Percentiles rank a stretch among this genome's conserved stretches.
phyloP scores from a whole-genome alignment of 2,888 invertebrate genomes.

The Agelastica alni region DNA sequence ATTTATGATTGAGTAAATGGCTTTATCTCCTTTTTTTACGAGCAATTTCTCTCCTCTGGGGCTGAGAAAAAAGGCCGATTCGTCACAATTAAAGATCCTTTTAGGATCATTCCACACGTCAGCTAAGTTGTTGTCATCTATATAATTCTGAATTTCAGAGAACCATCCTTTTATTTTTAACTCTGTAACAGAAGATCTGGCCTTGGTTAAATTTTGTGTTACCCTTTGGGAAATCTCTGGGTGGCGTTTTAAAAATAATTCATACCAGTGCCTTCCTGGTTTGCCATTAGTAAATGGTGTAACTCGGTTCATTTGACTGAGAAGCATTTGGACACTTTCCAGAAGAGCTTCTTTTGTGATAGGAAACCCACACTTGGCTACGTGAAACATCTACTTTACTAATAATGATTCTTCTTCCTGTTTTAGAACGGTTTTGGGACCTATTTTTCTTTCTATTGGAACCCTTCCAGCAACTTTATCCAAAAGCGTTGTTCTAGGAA shows the following conservation, averaged over 20 bases:
- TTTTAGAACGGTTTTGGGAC: no score
- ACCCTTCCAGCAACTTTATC: background rate
- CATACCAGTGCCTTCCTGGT: no score
- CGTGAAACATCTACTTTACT: no score
- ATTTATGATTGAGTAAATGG: no score
- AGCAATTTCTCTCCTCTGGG: background rate
- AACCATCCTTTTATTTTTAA: slow-evolving; percentile 4
- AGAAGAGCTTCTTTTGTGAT: background rate
- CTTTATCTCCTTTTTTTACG: no score
- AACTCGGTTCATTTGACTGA: background rate
- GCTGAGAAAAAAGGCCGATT: no score
- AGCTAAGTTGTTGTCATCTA: background rate
- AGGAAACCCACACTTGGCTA: slow-evolving; percentile 3
- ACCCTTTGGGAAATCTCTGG: no score
- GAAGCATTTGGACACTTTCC: slow-evolving; percentile 7
- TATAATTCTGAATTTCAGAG: slow-evolving; percentile 6
- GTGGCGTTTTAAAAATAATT: no score
- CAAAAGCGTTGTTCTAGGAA: background rate
- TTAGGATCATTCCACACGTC: slow-evolving; percentile 5
- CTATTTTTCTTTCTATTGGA: background rate
- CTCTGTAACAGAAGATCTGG: no score
- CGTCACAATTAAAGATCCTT: background rate
- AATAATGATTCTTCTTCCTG: no score
- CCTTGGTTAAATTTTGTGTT: no score
- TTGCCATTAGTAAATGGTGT: no score